Evolutionary conservation across 1,140 invertebrate species (phyloP), one percentile per base, ranked within the genome.

Genomic region (Drosophila albomicans): DNA sequence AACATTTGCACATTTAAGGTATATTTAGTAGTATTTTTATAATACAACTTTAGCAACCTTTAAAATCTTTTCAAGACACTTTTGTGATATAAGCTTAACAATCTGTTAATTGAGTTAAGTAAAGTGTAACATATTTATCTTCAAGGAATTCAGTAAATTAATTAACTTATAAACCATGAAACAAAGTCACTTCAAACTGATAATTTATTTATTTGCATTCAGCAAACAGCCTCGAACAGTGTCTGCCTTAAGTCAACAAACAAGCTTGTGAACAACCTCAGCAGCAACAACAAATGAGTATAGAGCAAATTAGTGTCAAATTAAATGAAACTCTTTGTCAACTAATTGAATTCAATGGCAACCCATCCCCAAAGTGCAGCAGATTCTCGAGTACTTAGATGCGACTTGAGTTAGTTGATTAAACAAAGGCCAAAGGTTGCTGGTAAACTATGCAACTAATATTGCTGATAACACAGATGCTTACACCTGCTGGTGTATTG

Each of bases 261-360:
- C 30, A 49, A 15, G 35, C 25, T 38, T 13, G 45, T 46, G 35
- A 67, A 73, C 68, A 72, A 51, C 52, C 13, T 51, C 41, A 63
- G 49, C 41, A 52, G 45, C 20, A 64, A 52, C 1, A 45, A 58
- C 13, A 68, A 41, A 35, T 58, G 5, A 65, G 56, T 76, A 71
- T 67, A 57, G 46, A 59, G 51, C 66, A 72, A 81, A 78, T 87
- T 88, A 82, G 82, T 87, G 84, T 85, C 78, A 68, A 65, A 64
- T 81, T 73, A 86, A 81, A 78, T 84, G 65, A 69, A 56, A 86
- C 66, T 75, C 73, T 82, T 82, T 87, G 77, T 81, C 62, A 78
- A 66, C 73, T 82, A 87, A 87, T 87, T 88, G 79, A 87, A 74
- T 82, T 56, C 43, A 72, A 49, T 56, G 25, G 20, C 20, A 56